phyloP scores from a whole-genome alignment of 2,113 vertebrate species.

The Calidris pygmaea region DNA sequence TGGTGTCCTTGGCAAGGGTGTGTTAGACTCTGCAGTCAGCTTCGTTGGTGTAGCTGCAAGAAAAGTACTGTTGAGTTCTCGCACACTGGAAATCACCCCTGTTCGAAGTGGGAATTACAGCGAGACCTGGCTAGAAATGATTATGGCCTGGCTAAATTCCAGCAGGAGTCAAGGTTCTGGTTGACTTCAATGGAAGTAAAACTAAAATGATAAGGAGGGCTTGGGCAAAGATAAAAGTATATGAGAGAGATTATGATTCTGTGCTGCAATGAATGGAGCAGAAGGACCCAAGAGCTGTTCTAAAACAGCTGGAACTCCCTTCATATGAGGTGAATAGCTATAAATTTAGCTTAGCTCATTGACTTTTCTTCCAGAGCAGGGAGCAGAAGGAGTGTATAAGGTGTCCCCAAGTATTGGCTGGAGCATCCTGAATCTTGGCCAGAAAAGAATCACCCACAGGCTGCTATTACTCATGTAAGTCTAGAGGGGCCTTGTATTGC shows the following conservation, averaged over 20 bases:
- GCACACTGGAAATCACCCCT: neutral
- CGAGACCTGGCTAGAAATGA: neutral
- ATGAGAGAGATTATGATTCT: neutral
- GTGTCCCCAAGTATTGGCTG: neutral
- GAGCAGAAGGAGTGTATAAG: neutral
- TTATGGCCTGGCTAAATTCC: neutral
- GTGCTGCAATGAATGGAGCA: neutral
- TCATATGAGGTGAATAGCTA: neutral
- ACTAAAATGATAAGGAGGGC: conserved; percentile 1
- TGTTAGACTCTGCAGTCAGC: conserved; percentile 64
- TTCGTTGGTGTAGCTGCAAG: conserved; percentile 77
- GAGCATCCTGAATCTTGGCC: neutral
- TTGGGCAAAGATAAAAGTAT: conserved; percentile 2
- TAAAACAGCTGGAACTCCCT: conserved; percentile 2
- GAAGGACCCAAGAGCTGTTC: neutral
- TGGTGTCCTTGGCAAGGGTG: conserved; percentile 62
- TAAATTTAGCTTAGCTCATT: neutral
- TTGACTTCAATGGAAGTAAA: neutral
- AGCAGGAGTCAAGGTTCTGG: neutral
- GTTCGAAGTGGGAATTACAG: neutral
- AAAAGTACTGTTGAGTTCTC: neutral
- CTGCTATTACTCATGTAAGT: neutral
- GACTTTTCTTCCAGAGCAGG: neutral
- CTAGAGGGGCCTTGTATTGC: neutral
- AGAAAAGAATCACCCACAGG: neutral